Base-by-base conservation (phyloP, 2,797 vertebrate genomes). In the Triplophysa bombifrons region DNA sequence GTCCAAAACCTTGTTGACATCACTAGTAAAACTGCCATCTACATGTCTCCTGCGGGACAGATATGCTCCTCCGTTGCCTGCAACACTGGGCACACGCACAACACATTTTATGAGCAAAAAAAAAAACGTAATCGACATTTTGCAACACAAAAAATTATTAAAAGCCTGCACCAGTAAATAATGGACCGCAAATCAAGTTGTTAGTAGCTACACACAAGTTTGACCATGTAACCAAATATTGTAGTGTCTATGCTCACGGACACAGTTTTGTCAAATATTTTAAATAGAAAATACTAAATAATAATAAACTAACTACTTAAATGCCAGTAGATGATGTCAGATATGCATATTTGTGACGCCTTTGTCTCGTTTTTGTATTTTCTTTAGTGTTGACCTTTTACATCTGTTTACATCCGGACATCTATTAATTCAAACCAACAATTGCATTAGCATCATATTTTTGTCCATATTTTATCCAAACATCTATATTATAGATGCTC, bases 1-100 rank as follows among this genome's bases (percentile, higher is more conserved):
- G 89, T 99, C 98, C 81, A 99, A 94, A 87, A 97, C 91, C 79
- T 96, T 96, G 92, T 93, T 97, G 88, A 98, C 95, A 66, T 99
- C 98, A 60, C 96, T 98, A 17, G 97, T 98, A 93, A 98, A 99
- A 88, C 95, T 97, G 48, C 97, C 97, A 25, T 99, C 97, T 3
- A 96, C 96, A 1, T 99, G 96, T 86, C 98, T 95, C 90, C 93
- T 94, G 84, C 86, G 91, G 83, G 94, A 58, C 66, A 90, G 89
- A 76, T 92, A 92, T 0, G 82, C 86, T 48, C 85, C 77, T 78
- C 90, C 90, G 87, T 91, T 91, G 86, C 91, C 91, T 80, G 93
- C 88, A 88, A 93, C 95, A 89, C 96, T 98, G 91, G 83, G 79
- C 83, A 76, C 72, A 78, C 70, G 74, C 41, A 56, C 34, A 1